phyloP scores from a whole-genome alignment of 37 sponge, comb jelly and placozoan species.

The Geodia barretti region DNA sequence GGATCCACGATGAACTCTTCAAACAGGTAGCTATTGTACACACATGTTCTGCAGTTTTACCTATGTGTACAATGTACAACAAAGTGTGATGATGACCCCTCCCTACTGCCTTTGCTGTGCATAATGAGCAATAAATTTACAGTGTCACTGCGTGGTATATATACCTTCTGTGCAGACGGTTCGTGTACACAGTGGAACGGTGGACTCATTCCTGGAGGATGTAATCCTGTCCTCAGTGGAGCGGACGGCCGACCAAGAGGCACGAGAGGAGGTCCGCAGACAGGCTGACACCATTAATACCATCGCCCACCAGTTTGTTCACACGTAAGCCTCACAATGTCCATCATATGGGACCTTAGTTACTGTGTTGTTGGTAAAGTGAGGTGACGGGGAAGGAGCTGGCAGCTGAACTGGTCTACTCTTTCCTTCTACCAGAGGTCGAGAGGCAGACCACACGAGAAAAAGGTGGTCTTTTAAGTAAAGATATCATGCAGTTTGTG shows the following conservation, averaged over 20 bases:
- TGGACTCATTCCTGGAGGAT: conserved; percentile 95
- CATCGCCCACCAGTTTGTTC: conserved; percentile 77
- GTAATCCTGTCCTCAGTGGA: conserved; percentile 78
- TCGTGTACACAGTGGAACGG: conserved; percentile 82
- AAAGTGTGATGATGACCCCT: background rate
- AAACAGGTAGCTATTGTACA: conserved; percentile 86
- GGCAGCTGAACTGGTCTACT: conserved; percentile 91
- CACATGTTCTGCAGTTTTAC: background rate
- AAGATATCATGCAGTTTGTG: background rate
- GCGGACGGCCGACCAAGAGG: conserved; percentile 90
- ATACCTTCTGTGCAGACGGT: conserved; percentile 38
- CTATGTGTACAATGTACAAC: background rate
- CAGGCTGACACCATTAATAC: conserved; percentile 84
- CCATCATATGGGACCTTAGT: background rate
- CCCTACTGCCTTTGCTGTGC: background rate
- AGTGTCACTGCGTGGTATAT: background rate
- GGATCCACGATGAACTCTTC: conserved; percentile 93
- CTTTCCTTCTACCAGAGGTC: conserved; percentile 97
- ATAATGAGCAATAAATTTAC: background rate
- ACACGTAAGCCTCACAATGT: conserved; percentile 53
- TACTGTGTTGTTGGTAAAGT: conserved; percentile 1
- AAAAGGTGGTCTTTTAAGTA: conserved; percentile 53
- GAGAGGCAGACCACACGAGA: conserved; percentile 86
- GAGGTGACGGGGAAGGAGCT: conserved; percentile 76
- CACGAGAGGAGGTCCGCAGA: conserved; percentile 77